Base-by-base conservation (phyloP, 2,888 invertebrate species). In the Folsomia manolachei region DNA sequence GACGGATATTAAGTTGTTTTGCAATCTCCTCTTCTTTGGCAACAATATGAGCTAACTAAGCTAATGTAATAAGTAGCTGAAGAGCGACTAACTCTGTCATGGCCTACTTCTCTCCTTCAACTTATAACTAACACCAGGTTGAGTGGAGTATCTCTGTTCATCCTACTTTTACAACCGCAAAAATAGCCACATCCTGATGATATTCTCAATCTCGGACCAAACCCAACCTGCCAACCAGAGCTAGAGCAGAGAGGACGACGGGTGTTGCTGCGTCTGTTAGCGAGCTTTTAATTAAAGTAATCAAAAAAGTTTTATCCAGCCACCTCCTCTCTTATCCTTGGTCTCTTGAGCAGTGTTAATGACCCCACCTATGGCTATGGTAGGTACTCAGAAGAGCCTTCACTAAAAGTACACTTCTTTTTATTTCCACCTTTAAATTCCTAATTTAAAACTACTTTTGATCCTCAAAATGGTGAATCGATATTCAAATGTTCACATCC, bases 131-230 rank as follows among this genome's bases (percentile, higher is more conserved):
- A n/a, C n/a, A n/a, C n/a, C n/a, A n/a, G n/a, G n/a, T n/a, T n/a
- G n/a, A n/a, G n/a, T n/a, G n/a, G n/a, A n/a, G n/a, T n/a, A n/a
- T n/a, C n/a, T n/a, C n/a, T n/a, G n/a, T n/a, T n/a, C n/a, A n/a
- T n/a, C n/a, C n/a, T 7, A 56, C 56, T n/a, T 56, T 21, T 21
- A 56, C n/a, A 62, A 60, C 23, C 62, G 7, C 21, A 25, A 24
- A 62, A 62, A 23, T 19, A 62, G 62, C 21, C 62, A 62, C 62
- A 62, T 62, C 62, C 62, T 62, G 25, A 62, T 62, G 25, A 62
- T 62, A 19, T 62, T 19, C 23, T 62, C 19, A 62, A 60, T 19
- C 21, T 62, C 62, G 18, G 14, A 62, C 21, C 1, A 56, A n/a
- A n/a, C n/a, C n/a, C n/a, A 39, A 14, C 39, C 39, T 39, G 39